Conservation (phyloP, 2,797 vertebrate genomes). For the Cyclopterus lumpus region DNA sequence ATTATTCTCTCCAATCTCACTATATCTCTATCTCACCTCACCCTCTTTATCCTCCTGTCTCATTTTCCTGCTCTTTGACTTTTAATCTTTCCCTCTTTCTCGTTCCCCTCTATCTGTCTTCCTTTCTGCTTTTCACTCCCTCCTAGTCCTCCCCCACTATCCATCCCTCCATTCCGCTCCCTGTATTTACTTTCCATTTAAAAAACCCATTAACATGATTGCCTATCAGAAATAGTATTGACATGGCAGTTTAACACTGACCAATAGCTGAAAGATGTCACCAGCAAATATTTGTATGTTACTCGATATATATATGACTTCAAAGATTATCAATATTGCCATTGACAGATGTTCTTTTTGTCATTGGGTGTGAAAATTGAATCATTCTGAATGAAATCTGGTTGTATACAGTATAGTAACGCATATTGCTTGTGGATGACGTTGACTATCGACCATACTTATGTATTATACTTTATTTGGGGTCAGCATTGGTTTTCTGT, state of each 20-base stretch:
- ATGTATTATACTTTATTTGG: not conserved
- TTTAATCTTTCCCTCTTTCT: conserved; percentile 22
- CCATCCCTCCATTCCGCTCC: not conserved
- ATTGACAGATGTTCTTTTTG: not conserved
- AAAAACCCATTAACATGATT: conserved; percentile 5
- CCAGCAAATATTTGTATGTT: not conserved
- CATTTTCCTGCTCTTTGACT: conserved; percentile 11
- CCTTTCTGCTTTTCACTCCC: not conserved
- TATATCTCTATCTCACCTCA: conserved; percentile 22
- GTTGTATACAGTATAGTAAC: not conserved
- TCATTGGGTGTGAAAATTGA: not conserved
- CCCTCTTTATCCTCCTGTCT: conserved; percentile 18
- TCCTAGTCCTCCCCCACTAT: conserved; percentile 6
- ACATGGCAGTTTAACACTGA: not conserved
- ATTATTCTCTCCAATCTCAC: conserved; percentile 37
- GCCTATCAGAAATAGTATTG: conserved; percentile 11
- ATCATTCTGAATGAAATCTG: not conserved
- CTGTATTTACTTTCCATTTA: conserved; percentile 12
- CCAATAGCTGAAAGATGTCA: not conserved
- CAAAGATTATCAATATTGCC: not conserved
- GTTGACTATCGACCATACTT: not conserved
- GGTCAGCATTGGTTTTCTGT: not conserved
- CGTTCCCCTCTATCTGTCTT: conserved; percentile 5
- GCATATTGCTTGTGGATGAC: not conserved
- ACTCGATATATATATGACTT: not conserved